Base-by-base conservation (phyloP, 2,797 vertebrate species). In the Tympanoctomys barrerae region DNA sequence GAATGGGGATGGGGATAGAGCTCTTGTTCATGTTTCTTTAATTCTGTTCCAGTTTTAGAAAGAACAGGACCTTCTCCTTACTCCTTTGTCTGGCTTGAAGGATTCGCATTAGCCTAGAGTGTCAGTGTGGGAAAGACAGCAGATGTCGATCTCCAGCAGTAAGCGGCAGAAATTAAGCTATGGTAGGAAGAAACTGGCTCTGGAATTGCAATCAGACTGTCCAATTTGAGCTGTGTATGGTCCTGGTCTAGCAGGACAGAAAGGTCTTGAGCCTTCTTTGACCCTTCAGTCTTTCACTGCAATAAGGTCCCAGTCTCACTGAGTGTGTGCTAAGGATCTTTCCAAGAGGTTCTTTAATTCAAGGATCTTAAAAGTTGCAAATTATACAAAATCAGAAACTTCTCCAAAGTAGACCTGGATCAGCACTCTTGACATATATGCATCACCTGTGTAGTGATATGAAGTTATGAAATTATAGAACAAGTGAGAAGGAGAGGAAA, bases 401-500 rank as follows among this genome's bases (percentile, higher is more conserved):
- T 31, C 2, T 90, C 18, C 90, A 86, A 92, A 94, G 71, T 64
- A 2, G 92, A 96, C 94, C 87, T 28, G 91, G 0, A 11, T n/a
- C 33, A 89, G 57, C 22, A 9, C 7, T 70, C 49, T 59, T 91
- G 11, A 64, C 13, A 78, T n/a, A 8, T 6, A 10, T 7, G 0
- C 0, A 16, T 71, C 28, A 94, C 46, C 31, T 49, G 71, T 4
- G 42, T 42, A 49, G 68, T 52, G 22, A 42, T 54, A 19, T 0
- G 0, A 97, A 96, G 86, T 39, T 86, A 59, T 52, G 39, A 95
- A 96, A 94, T 66, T 36, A 79, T 80, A 95, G 93, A 94, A 39
- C 33, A 79, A 57, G 21, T 11, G 33, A 96, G 95, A 96, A 97
- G 94, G 71, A 96, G 91, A 96, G 91, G 78, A 95, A 92, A 95